Base-by-base conservation (phyloP, 2,888 invertebrate genomes). In the Craniophora ligustri region DNA sequence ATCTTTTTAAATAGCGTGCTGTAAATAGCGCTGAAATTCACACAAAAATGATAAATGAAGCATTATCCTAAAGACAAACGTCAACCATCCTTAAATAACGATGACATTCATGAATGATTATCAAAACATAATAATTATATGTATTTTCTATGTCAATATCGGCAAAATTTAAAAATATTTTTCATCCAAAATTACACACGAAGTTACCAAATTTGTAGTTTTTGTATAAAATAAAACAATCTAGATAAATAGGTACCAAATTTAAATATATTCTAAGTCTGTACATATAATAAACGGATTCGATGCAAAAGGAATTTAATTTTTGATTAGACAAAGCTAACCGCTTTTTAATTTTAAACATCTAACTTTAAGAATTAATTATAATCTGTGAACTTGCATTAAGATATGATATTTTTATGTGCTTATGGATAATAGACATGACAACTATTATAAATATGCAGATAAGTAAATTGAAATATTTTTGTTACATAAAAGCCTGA, bases 261-360 rank as follows among this genome's bases (percentile, higher is more conserved):
- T 53, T 55, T 64, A 69, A 76, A 66, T 53, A 54, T 64, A 38
- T 49, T 45, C 3, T 72, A 69, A 72, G 69, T 32, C 39, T 86
- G 85, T 89, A 87, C 53, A 87, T 86, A 69, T 73, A 3, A n/a
- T 4, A 26, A 26, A 26, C n/a, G 71, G 44, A 63, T 61, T 83
- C 83, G 85, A 89, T 88, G 89, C 87, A 84, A 86, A 86, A 80
- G 86, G 89, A 91, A 89, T 90, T 90, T 87, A 86, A 81, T 81
- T 84, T 85, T 78, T 63, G 53, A 74, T 54, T 72, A 75, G 61
- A 65, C 53, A 72, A 73, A 76, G 71, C 63, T 58, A 30, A 63
- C 32, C 21, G 67, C 72, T 73, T 70, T 46, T 30, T 49, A 34
- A 53, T 31, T 53, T 35, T n/a, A 26, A 40, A 32, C 10, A 4